Conservation (phyloP, 2,797 vertebrate genomes). For the Champsocephalus esox region DNA sequence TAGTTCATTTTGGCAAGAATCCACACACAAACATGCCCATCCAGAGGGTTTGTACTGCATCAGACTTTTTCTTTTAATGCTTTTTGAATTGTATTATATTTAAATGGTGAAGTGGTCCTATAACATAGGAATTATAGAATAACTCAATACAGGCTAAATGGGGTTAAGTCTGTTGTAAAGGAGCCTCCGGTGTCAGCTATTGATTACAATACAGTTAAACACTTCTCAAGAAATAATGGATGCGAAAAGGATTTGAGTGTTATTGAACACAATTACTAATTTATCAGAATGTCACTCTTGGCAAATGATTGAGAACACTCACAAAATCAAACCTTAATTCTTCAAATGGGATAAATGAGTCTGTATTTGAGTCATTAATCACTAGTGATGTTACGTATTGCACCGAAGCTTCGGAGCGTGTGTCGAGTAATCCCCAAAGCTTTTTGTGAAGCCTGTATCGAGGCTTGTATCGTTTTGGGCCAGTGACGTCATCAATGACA, state of each 20-base stretch:
- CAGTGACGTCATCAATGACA: no score
- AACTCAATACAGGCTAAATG: constrained; percentile 17
- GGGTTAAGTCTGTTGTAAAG: constrained; percentile 35
- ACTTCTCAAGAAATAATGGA: constrained; percentile 1
- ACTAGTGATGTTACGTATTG: no score
- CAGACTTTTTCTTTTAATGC: constrained; percentile 27
- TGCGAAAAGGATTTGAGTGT: constrained; percentile 3
- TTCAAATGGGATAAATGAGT: not conserved
- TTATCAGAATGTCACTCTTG: not conserved
- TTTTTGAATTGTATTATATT: not conserved
- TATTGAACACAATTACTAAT: constrained; percentile 17
- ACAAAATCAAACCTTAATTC: not conserved
- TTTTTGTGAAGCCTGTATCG: no score
- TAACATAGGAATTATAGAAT: no score
- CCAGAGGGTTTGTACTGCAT: constrained; percentile 1
- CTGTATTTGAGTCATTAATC: not conserved
- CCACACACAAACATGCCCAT: constrained; percentile 5
- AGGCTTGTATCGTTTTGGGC: no score
- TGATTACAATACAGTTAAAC: constrained; percentile 38
- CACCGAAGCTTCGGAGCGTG: no score
- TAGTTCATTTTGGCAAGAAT: constrained; percentile 20
- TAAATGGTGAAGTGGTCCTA: constrained; percentile 12
- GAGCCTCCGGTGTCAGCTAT: constrained; percentile 24
- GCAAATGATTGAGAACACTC: not conserved
- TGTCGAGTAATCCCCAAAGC: no score